Base-by-base conservation (phyloP, 2,797 vertebrate species). In the Acrossocheilus wenchowensis region DNA sequence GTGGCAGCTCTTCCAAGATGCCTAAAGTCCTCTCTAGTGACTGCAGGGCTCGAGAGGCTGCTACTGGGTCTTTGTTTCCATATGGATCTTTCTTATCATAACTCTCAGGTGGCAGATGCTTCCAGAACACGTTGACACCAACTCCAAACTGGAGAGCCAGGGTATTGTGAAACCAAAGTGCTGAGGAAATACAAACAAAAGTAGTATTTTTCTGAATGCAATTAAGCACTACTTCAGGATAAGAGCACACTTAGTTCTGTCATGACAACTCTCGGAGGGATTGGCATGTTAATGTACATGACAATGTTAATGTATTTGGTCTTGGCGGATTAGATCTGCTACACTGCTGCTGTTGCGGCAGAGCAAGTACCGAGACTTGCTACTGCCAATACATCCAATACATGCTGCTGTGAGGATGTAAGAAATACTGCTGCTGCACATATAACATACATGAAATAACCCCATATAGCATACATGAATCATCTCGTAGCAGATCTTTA, bases 91-190 rank as follows among this genome's bases (percentile, higher is more conserved):
- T 98, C 89, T 94, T 97, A 93, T 99, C 97, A 9, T 99, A 99
- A 90, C 92, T 96, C 82, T 96, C 95, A 0, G 93, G 89, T 4
- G 97, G 94, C 81, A 99, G 96, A 79, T 99, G 97, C 77, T 95
- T 97, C 98, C 98, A 99, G 90, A 99, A 99, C 81, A 99, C 93
- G 34, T 99, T 99, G 15, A 99, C 93, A 10, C 97, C 98, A 34
- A 99, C 96, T 62, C 97, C 97, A 89, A 99, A 99, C 90, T 97
- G 95, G 91, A 98, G 95, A 73, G 97, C 97, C 83, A 96, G 92
- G 5, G 98, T 97, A 92, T 99, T 99, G 84, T 99, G 98, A 93
- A 99, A 99, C 98, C 98, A 99, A 92, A 99, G 92, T 50, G 98
- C 98, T 99, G 93, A 68, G 41, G 43, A 75, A 75, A 30, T 57